Percentiles rank a stretch among this genome's conserved stretches.
These are phyloP conservation scores for Leptoteleia sp. DNA, from an alignment of 1,140 invertebrate genomes.

Conservation along the genomic window DNA sequence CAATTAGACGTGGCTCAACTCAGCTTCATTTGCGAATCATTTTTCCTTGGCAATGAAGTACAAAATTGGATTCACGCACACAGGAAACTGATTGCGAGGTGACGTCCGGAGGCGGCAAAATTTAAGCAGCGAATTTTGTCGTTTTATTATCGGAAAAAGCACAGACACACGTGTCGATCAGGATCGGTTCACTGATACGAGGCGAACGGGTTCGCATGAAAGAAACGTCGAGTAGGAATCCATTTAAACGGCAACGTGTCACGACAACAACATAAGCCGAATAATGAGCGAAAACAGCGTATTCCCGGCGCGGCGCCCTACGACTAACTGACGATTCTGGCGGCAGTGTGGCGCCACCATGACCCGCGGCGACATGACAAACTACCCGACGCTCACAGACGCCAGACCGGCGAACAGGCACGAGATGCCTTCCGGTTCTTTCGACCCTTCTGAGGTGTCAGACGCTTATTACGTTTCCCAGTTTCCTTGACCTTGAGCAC, in stretches of 20 bases:
- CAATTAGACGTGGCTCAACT: no score
- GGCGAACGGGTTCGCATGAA: conserved; percentile 10
- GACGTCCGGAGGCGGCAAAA: not conserved
- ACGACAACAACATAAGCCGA: conserved; percentile 36
- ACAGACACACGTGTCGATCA: conserved; percentile 30
- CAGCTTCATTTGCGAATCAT: conserved; percentile 5
- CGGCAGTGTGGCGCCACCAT: conserved; percentile 77
- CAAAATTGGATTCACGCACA: not conserved
- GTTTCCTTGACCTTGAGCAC: conserved; percentile 67
- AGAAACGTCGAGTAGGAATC: conserved; percentile 17
- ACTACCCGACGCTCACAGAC: conserved; percentile 69
- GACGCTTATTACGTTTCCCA: conserved; percentile 64
- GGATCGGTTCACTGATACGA: not conserved
- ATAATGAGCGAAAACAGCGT: conserved; percentile 56
- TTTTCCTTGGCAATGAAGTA: no score
- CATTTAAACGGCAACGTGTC: conserved; percentile 53
- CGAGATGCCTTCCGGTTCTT: conserved; percentile 68
- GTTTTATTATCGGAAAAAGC: conserved; percentile 10
- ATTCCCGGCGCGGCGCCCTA: conserved; percentile 76
- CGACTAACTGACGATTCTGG: conserved; percentile 78
- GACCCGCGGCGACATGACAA: conserved; percentile 78
- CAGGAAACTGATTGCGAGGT: conserved; percentile 1
- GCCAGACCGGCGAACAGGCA: conserved; percentile 61
- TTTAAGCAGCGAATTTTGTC: not conserved
- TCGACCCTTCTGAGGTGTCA: conserved; percentile 63